These are phyloP conservation scores for Channa striata DNA, from an alignment of 2,797 vertebrate genomes.

Conservation along the genomic window DNA sequence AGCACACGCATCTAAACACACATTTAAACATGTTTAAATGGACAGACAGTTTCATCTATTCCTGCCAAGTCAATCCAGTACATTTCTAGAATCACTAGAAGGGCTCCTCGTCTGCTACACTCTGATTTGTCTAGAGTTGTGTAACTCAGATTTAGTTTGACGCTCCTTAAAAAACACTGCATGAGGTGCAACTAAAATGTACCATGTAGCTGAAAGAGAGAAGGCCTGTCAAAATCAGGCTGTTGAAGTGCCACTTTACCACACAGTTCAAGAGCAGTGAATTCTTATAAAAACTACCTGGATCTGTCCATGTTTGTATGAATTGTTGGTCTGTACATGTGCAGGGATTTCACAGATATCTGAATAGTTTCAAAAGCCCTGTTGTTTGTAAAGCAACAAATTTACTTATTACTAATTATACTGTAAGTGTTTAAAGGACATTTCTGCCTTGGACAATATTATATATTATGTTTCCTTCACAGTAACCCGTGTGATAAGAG, in stretches of 20 bases:
- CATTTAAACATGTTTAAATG: neutral
- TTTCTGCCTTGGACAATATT: neutral
- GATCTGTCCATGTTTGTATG: slow-evolving; percentile 15
- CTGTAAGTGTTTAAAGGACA: neutral
- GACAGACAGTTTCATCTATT: neutral
- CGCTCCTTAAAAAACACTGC: slow-evolving; percentile 56
- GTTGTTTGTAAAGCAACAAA: too few relatives aligned
- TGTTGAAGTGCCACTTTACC: slow-evolving; percentile 60
- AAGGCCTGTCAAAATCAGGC: slow-evolving; percentile 51
- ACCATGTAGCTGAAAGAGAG: slow-evolving; percentile 54
- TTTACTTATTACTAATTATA: too few relatives aligned
- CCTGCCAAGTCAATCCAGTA: slow-evolving; percentile 49
- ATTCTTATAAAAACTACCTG: slow-evolving; percentile 59
- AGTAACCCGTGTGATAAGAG: slow-evolving; percentile 87
- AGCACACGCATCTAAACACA: slow-evolving; percentile 9
- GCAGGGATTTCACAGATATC: neutral
- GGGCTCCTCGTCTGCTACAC: slow-evolving; percentile 46
- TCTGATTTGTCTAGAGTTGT: slow-evolving; percentile 48
- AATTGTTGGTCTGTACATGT: neutral
- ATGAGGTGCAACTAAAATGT: slow-evolving; percentile 67
- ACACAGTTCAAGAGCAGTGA: slow-evolving; percentile 61
- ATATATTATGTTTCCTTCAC: slow-evolving; percentile 39
- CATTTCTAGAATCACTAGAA: slow-evolving; percentile 60
- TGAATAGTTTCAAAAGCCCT: too few relatives aligned
- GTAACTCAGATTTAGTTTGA: slow-evolving; percentile 58